Conservation (phyloP, 2,113 vertebrate genomes). For the Triplophysa tibetana region DNA sequence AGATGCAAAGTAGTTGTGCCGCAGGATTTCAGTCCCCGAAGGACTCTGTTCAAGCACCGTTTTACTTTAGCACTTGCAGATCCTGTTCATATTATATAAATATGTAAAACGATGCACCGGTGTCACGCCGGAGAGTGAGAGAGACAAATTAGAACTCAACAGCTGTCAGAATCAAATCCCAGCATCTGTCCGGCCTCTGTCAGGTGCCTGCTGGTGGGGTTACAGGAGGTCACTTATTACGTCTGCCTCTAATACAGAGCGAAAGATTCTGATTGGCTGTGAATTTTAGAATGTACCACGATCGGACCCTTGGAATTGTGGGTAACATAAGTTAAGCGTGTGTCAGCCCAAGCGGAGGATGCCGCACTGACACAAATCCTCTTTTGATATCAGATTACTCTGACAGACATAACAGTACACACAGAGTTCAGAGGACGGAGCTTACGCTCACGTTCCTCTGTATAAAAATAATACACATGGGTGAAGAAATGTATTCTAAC, state of each 20-base stretch:
- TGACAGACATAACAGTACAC: conserved; percentile 16
- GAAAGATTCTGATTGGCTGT: conserved; percentile 28
- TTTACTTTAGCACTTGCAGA: neutral
- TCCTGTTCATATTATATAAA: neutral
- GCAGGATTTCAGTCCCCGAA: too few relatives aligned
- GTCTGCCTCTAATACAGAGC: neutral
- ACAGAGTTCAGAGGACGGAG: too few relatives aligned
- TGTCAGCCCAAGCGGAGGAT: conserved; percentile 26
- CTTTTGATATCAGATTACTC: conserved; percentile 58
- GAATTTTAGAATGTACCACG: neutral
- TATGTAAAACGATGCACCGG: neutral
- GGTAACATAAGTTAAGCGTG: conserved; percentile 33
- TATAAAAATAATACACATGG: neutral
- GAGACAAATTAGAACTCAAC: conserved; percentile 35
- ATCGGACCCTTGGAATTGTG: conserved; percentile 26
- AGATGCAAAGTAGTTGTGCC: too few relatives aligned
- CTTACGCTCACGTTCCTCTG: too few relatives aligned
- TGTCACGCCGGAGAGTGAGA: neutral
- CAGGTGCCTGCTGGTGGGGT: conserved; percentile 35
- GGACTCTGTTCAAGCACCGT: neutral
- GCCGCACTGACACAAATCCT: conserved; percentile 53
- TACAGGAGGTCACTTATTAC: neutral
- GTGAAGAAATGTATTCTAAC: neutral
- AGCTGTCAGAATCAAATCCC: conserved; percentile 57
- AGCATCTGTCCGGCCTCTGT: conserved; percentile 56